A percentile compares a stretch with the other conserved stretches of the same genome.
Evolutionary conservation across 2,113 vertebrate genomes (phyloP).

Genomic region (Lethenteron reissneri): DNA sequence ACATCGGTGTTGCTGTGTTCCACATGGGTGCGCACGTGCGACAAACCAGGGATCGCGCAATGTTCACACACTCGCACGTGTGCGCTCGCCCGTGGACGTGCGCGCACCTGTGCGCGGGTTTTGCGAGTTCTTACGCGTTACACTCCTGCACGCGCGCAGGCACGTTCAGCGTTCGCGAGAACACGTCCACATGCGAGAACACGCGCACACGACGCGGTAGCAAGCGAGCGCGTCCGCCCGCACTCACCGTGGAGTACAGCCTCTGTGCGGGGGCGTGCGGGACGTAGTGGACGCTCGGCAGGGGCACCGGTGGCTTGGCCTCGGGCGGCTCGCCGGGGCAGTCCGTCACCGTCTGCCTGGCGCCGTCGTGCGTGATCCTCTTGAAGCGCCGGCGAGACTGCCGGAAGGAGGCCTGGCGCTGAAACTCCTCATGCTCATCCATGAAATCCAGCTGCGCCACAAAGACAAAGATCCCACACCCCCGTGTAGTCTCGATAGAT

Average conservation of each 20-base stretch:
- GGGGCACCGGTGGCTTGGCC: conserved; percentile 62
- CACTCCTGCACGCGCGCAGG: too few species aligned
- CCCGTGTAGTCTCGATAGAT: conserved; percentile 6
- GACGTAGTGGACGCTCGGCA: too few species aligned
- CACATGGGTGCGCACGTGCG: too few species aligned
- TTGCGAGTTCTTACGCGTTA: too few species aligned
- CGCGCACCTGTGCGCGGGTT: too few species aligned
- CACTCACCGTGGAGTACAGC: conserved; percentile 84
- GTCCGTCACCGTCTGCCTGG: conserved; percentile 92
- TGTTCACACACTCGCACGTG: too few species aligned
- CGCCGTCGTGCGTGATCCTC: conserved; percentile 97
- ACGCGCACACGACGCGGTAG: background rate
- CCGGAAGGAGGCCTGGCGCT: conserved; percentile 81
- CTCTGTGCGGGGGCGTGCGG: conserved; percentile 14
- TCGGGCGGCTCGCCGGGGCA: conserved; percentile 78
- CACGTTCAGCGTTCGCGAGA: too few species aligned
- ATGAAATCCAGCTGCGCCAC: conserved; percentile 80
- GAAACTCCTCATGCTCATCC: conserved; percentile 99
- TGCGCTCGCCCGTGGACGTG: too few species aligned
- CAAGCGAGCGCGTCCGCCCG: background rate
- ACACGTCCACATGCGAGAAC: background rate
- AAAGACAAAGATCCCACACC: conserved; percentile 11
- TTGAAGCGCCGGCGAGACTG: conserved; percentile 86
- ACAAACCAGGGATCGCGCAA: too few species aligned
- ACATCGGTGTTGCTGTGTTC: too few species aligned